Conservation (phyloP, 2,888 invertebrate genomes). For the Caenorhabditis sp. region DNA sequence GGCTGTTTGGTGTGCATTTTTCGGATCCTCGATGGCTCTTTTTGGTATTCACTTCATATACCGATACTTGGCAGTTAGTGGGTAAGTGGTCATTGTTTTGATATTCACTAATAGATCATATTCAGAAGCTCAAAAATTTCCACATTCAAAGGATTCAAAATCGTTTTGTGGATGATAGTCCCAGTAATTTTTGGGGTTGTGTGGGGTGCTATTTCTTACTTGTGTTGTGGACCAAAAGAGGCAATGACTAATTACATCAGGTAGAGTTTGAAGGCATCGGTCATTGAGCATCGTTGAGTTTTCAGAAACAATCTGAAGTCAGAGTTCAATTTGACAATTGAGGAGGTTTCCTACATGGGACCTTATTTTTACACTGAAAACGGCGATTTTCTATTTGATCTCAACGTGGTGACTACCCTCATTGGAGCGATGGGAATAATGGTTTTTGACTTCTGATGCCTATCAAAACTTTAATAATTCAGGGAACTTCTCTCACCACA, state of each 20-base stretch:
- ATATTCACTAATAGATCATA: neutral
- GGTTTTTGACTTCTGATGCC: conserved; percentile 1
- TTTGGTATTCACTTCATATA: conserved; percentile 58
- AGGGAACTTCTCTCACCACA: conserved; percentile 39
- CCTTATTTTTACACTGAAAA: conserved; percentile 34
- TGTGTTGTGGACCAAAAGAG: conserved; percentile 40
- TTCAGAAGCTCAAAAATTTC: conserved; percentile 28
- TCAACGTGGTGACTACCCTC: conserved; percentile 16
- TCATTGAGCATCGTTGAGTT: no score
- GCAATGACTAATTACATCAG: conserved; percentile 28
- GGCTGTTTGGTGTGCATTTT: conserved; percentile 50
- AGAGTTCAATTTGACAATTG: conserved; percentile 9
- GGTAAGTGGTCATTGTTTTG: neutral
- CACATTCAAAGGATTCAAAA: conserved; percentile 38
- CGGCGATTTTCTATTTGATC: conserved; percentile 34
- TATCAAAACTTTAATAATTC: neutral
- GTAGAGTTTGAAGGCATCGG: neutral
- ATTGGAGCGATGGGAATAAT: conserved; percentile 14
- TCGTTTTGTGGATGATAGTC: conserved; percentile 35
- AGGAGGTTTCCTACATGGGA: conserved; percentile 38
- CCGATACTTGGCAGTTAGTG: conserved; percentile 40
- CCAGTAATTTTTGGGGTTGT: conserved; percentile 28
- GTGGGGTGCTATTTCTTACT: conserved; percentile 34
- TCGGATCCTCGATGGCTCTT: conserved; percentile 50
- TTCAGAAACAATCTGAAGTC: conserved; percentile 27